Evolutionary conservation across 2,113 vertebrate genomes (phyloP).

Genomic region (Uropsilus gracilis): DNA sequence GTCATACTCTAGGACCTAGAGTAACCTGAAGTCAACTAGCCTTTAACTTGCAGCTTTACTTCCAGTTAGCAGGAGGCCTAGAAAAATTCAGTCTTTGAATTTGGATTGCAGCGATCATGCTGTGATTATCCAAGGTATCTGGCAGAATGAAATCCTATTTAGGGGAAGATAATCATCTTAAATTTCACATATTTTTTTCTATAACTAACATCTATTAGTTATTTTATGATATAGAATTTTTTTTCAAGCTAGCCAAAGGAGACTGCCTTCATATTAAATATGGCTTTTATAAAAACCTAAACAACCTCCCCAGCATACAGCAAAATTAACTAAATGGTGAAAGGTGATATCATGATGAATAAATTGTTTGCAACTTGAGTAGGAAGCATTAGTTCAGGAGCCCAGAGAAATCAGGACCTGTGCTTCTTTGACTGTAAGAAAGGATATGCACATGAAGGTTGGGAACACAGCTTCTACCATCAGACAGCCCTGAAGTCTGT

Average conservation of each 20-base stretch:
- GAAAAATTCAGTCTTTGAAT: background rate
- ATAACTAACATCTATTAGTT: background rate
- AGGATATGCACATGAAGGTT: background rate
- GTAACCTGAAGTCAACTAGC: background rate
- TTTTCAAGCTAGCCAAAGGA: background rate
- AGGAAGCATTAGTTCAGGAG: background rate
- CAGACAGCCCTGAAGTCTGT: background rate
- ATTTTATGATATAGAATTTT: background rate
- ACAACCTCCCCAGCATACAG: background rate
- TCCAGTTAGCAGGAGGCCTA: background rate
- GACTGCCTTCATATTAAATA: background rate
- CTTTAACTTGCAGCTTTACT: background rate
- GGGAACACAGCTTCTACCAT: background rate
- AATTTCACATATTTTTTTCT: background rate
- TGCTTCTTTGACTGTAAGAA: background rate
- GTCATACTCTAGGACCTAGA: background rate
- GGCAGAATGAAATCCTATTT: background rate
- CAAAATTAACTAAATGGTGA: background rate
- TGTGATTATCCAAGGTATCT: background rate
- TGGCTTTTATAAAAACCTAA: background rate
- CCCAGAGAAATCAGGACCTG: background rate
- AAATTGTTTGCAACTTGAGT: background rate
- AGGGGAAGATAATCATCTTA: background rate
- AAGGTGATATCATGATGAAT: background rate
- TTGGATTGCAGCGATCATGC: background rate